These are phyloP conservation scores for Antechinus flavipes DNA, from an alignment of 2,113 vertebrate species.

Conservation along the genomic window DNA sequence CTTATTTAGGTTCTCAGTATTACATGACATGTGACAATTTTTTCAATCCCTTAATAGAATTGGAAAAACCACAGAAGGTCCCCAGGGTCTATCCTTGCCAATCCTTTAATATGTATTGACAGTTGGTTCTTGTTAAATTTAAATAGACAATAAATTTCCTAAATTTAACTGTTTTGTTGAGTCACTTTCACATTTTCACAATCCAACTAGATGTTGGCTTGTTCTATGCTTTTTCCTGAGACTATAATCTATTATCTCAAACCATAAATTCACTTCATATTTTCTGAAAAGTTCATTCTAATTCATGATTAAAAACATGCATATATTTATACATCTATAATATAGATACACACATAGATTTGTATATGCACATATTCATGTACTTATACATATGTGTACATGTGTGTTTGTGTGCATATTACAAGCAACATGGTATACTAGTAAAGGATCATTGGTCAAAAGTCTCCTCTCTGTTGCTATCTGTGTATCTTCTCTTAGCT, in stretches of 20 bases:
- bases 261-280: not conserved
- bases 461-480: not conserved
- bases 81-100: not conserved
- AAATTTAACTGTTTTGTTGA: not conserved
- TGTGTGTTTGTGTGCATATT: not conserved
- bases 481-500: not conserved
- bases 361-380: too few relatives aligned
- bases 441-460: not conserved
- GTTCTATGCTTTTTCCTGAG: not conserved
- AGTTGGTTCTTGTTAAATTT: not conserved
- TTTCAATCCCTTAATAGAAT: not conserved
- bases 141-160: not conserved
- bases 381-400: too few relatives aligned
- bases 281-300: conserved; percentile 18
- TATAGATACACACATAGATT: too few relatives aligned
- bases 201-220: not conserved
- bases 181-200: not conserved
- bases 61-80: not conserved
- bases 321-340: not conserved
- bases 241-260: conserved; percentile 30
- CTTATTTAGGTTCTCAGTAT: not conserved
- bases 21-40: not conserved
- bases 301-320: conserved; percentile 18
- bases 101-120: conserved; percentile 1
- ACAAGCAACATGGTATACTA: not conserved